Base-by-base conservation (phyloP, 2,888 invertebrate species). In the Zonitis immaculata region DNA sequence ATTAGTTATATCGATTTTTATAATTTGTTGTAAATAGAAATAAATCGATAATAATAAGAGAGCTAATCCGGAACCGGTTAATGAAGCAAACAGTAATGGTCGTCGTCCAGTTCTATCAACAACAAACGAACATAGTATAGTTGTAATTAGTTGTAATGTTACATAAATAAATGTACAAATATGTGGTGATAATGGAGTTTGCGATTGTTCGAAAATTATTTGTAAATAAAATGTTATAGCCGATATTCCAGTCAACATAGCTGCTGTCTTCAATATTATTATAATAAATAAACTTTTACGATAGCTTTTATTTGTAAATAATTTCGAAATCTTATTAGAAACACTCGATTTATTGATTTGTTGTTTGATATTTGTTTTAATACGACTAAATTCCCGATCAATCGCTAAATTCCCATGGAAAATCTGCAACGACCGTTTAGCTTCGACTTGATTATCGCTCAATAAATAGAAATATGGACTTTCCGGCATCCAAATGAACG, bases 191-290 rank as follows among this genome's bases (percentile, higher is more conserved):
- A 44, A 5, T 22, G 6, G 6, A 25, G n/a, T 22, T n/a, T 16
- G 3, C 4, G 74, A 67, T 27, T 76, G 75, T 12, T 74, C 58
- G 25, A 79, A 72, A 14, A 79, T 74, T 1, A 76, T 75, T 57
- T 84, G 82, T 0, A 82, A 79, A 65, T 84, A 84, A 4, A 83
- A 81, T 0, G 82, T 79, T 2, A 85, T 79, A 1, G 83, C 83
- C 22, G 82, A 81, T 47, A 81, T 81, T 1, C 85, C 85, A 62
- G 82, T 82, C 39, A 85, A 66, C 53, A 72, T 71, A 53, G 82
- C 81, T 8, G 42, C 26, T 12, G 45, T 53, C 2, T 35, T 11
- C 6, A 42, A 11, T 2, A 49, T 30, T 2, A 28, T n/a, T 2
- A 53, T 6, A n/a, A 53, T 49, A 6, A 32, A 4, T 20, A 53